phyloP scores from a whole-genome alignment of 2,888 invertebrate species.

The Callinectes sapidus region DNA sequence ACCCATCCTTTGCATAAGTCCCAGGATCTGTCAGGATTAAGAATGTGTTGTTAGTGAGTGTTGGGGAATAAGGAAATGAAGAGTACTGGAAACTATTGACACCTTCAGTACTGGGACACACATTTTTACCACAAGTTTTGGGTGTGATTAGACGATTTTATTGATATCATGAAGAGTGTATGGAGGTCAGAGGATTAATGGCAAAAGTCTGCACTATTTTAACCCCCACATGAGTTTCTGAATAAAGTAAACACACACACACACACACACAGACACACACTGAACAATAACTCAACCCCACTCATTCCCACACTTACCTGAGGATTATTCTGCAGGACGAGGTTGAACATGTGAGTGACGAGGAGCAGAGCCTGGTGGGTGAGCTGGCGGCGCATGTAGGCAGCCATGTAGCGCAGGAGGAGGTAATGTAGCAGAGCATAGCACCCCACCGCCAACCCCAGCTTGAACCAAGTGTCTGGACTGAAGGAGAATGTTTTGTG shows the following conservation, averaged over 20 bases:
- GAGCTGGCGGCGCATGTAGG: slow-evolving; percentile 24
- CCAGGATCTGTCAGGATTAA: slow-evolving; percentile 43
- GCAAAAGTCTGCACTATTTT: no score
- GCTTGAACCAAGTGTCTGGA: slow-evolving; percentile 54
- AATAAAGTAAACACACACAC: no score
- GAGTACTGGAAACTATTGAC: no score
- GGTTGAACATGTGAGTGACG: slow-evolving; percentile 50
- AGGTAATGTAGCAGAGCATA: slow-evolving; percentile 50
- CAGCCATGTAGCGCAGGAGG: slow-evolving; percentile 49
- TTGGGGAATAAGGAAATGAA: no score
- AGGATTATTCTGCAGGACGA: slow-evolving; percentile 53
- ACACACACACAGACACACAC: background rate
- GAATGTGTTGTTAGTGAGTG: background rate
- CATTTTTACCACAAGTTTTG: no score
- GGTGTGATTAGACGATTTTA: no score
- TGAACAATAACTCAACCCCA: background rate
- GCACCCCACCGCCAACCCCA: slow-evolving; percentile 38
- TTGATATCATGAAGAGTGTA: no score
- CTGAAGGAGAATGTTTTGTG: background rate
- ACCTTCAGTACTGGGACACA: no score
- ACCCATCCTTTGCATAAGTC: slow-evolving; percentile 59
- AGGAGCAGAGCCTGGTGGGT: slow-evolving; percentile 38
- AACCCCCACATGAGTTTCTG: no score
- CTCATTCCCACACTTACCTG: background rate
- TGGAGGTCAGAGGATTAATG: no score